Base-by-base conservation (phyloP, 2,113 vertebrate genomes). In the Chlorocebus sabaeus region DNA sequence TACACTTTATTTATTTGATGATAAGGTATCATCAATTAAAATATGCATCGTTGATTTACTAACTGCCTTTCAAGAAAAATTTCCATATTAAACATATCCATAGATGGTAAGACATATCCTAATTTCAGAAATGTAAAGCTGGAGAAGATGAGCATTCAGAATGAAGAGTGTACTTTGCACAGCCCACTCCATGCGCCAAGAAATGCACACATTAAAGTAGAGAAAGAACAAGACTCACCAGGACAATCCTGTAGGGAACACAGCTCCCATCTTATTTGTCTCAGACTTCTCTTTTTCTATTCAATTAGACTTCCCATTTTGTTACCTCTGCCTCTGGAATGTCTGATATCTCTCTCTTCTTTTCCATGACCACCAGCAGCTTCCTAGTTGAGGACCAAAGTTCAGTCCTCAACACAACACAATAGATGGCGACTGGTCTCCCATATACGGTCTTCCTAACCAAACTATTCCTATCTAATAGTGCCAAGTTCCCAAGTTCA, bases 61-160 rank as follows among this genome's bases (percentile, higher is more conserved):
- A 79, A 72, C 35, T 84, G 38, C 22, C 55, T 95, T 94, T 95
- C 55, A 84, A 84, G 35, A 32, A 59, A 57, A 68, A 30, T 10
- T 11, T 93, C 3, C 32, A 61, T 1, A 38, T 59, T 64, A 89
- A 80, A 50, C 11, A 0, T 59, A 17, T 8, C 9, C 50, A 40
- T 40, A 76, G 32, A 61, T 78, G 18, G 17, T n/a, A 80, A 84
- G 38, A 83, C 76, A 2, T 12, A 93, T 50, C n/a, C 20, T 80
- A 40, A 68, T 72, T 95, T 92, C 70, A 92, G 61, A 93, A 93
- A 81, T 35, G 23, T 27, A 59, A 55, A 93, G 59, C 55, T 50
- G 30, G 52, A 73, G 45, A 89, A 64, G 32, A 25, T 38, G 8
- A 23, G 12, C 10, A 17, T 48, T 25, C 48, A 59, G 87, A 75